Conservation (phyloP, 2,113 vertebrate species). For the Tragelaphus strepsiceros region DNA sequence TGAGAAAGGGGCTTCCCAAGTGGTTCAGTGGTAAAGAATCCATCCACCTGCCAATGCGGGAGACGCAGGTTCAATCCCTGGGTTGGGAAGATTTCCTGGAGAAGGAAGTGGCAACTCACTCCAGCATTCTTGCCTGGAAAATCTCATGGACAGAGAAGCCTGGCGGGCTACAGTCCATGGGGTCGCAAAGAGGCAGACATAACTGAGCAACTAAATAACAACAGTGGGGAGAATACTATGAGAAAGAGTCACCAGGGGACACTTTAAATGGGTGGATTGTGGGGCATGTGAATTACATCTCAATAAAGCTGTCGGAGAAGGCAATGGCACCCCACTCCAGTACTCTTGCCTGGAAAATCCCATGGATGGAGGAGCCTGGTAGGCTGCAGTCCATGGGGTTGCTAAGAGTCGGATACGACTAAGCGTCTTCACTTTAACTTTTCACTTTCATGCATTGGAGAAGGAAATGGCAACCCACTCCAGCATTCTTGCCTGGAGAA, state of each 20-base stretch:
- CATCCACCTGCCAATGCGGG: neutral
- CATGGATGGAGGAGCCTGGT: too few species aligned
- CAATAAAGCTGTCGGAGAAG: neutral
- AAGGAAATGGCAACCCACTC: too few species aligned
- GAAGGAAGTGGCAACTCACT: neutral
- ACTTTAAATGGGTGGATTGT: neutral
- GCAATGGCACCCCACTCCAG: too few species aligned
- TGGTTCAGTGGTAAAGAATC: neutral
- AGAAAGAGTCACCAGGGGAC: neutral
- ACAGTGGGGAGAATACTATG: neutral
- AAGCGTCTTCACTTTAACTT: too few species aligned
- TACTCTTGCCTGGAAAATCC: too few species aligned
- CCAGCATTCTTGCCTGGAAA: neutral
- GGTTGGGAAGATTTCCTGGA: neutral
- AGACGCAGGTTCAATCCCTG: neutral
- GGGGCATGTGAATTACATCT: neutral
- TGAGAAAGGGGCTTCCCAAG: neutral
- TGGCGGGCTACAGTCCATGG: neutral
- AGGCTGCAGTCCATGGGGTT: too few species aligned
- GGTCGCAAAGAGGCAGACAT: neutral
- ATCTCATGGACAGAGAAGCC: neutral
- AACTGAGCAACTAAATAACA: neutral
- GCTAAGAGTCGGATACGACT: too few species aligned
- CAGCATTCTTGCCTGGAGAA: too few species aligned
- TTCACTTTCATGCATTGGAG: too few species aligned